Percentiles rank a stretch among this genome's conserved stretches.
Conservation (phyloP, 2,888 invertebrate species). For the Apamea crenata region DNA sequence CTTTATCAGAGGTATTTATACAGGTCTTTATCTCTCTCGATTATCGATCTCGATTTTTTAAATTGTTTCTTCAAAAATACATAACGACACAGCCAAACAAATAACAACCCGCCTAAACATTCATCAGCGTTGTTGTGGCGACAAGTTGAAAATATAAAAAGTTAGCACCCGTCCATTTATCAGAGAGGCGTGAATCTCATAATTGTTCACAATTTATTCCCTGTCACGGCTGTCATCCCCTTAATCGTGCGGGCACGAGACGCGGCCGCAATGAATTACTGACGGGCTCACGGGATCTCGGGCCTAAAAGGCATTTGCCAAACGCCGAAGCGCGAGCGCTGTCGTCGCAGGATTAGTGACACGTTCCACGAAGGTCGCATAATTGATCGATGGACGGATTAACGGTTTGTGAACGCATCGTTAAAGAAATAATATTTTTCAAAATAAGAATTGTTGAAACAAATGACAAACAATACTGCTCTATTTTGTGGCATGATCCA, state of each 20-base stretch:
- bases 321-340: conserved; percentile 73
- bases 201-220: conserved; percentile 86
- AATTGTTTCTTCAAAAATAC: background rate
- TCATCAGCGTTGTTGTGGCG: conserved; percentile 55
- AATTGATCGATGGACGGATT: conserved; percentile 81
- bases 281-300: conserved; percentile 24
- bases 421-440: conserved; percentile 50
- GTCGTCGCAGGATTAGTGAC: conserved; percentile 83
- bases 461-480: conserved; percentile 9
- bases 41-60: too few relatives aligned
- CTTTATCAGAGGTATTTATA: background rate
- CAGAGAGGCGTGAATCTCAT: conserved; percentile 73
- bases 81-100: conserved; percentile 18
- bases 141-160: conserved; percentile 64
- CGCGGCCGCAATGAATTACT: conserved; percentile 70
- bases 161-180: conserved; percentile 72
- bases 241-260: conserved; percentile 81
- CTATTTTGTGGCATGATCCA: background rate
- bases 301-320: conserved; percentile 65
- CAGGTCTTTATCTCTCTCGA: too few relatives aligned
- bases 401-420: conserved; percentile 63
- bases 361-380: conserved; percentile 85
- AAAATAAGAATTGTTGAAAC: conserved; percentile 40
- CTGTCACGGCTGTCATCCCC: conserved; percentile 86
- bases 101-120: conserved; percentile 49